Evolutionary conservation across 2,797 vertebrate genomes (phyloP), one percentile per base, ranked within the genome.

Genomic region (Galagoides demidoff): DNA sequence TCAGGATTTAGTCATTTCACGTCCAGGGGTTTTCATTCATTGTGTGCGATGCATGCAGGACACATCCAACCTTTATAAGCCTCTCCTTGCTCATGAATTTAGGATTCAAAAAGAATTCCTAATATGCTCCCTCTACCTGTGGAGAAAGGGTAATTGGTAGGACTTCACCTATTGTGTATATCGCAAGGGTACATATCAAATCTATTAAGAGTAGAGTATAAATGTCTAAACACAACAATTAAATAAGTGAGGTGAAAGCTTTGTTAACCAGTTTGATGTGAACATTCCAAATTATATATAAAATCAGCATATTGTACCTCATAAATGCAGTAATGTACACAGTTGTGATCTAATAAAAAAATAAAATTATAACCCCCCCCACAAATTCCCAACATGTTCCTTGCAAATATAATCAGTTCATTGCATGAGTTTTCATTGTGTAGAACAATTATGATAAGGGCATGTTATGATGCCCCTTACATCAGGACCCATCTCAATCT

Each of bases 31-130:
- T 88, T 92, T 71, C 20, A 1, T 82, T 71, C 74, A 34, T 43
- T 64, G 7, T 52, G 16, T 59, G 52, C 57, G 17, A 37, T 3
- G 20, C 27, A 83, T 4, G 79, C 0, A 85, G 39, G 17, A 76
- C 23, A 82, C 7, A 14, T 23, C 10, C 43, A 55, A 64, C n/a
- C 74, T 31, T 74, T 76, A 39, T 23, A 45, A 37, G 43, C 31
- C 2, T 81, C 79, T 43, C 64, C 39, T 31, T 14, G 25, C 25
- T 86, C 84, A 37, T 79, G 61, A 93, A 85, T 25, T 89, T 63
- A 91, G 29, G 59, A 68, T 66, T 78, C 71, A 68, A 61, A 83
- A 66, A 68, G 17, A 37, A 89, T 89, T 90, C 45, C 34, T 93
- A 64, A 94, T 3, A 79, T 1, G 12, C 81, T 68, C 29, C 11